A percentile compares a stretch with the other conserved stretches of the same genome.
These are phyloP conservation scores for Galbula dea DNA, from an alignment of 2,113 vertebrate species.

Conservation along the genomic window DNA sequence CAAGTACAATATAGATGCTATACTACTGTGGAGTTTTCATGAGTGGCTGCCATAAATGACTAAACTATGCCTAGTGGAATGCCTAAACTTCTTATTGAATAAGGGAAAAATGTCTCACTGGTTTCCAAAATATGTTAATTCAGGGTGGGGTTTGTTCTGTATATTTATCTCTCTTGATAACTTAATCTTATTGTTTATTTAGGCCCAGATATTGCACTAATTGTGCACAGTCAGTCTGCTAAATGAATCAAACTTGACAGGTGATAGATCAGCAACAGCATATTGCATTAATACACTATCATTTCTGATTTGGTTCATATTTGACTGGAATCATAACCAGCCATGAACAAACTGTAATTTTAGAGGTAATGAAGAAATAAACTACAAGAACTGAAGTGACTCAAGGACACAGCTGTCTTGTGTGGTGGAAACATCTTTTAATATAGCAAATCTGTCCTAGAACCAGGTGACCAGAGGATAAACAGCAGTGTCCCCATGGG, in stretches of 20 bases:
- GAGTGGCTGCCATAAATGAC: not conserved
- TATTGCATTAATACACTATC: not conserved
- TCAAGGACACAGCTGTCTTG: not conserved
- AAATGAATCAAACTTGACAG: not conserved
- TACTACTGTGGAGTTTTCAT: not conserved
- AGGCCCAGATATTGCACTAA: not conserved
- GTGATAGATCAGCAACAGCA: not conserved
- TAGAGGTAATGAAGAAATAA: not conserved
- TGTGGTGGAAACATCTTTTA: not conserved
- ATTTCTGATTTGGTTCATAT: not conserved
- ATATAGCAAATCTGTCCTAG: not conserved
- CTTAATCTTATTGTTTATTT: not conserved
- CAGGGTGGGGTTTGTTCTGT: not conserved
- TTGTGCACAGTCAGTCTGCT: not conserved
- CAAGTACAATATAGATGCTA: not conserved
- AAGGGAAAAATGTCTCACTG: not conserved
- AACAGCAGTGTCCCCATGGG: not conserved
- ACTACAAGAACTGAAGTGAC: not conserved
- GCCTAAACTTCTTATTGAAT: not conserved
- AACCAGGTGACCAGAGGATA: not conserved
- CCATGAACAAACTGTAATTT: not conserved
- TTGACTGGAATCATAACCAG: not conserved
- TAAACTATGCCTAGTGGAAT: not conserved
- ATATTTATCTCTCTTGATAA: not conserved
- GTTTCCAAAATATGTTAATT: not conserved